Conservation (phyloP, 2,797 vertebrate genomes). For the Sus cebifrons region DNA sequence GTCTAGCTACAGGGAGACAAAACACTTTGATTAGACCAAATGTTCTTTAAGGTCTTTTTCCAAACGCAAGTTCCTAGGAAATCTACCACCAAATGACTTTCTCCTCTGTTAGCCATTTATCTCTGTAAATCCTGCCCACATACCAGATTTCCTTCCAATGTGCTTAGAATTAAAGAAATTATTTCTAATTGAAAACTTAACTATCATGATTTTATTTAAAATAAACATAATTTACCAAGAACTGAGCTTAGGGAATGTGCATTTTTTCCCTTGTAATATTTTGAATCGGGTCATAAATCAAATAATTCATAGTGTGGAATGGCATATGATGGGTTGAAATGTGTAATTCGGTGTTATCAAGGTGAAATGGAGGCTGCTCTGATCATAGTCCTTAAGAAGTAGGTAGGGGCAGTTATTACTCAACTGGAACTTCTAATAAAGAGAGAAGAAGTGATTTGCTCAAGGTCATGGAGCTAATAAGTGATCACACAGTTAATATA, state of each 20-base stretch:
- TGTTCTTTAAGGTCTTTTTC: constrained; percentile 63
- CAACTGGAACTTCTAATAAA: neutral
- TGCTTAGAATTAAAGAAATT: constrained; percentile 74
- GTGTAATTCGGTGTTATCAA: neutral
- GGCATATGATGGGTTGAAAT: neutral
- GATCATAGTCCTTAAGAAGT: neutral
- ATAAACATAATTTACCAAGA: constrained; percentile 59
- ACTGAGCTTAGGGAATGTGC: neutral
- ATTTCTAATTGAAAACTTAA: constrained; percentile 71
- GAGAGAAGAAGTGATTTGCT: constrained; percentile 56
- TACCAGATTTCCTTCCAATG: constrained; percentile 66
- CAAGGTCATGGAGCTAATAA: constrained; percentile 20
- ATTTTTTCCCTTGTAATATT: constrained; percentile 4
- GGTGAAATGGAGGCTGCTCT: neutral
- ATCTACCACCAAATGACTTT: constrained; percentile 66
- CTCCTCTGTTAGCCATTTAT: constrained; percentile 52
- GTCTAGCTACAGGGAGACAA: neutral
- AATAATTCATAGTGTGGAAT: constrained; percentile 23
- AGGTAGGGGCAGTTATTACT: neutral
- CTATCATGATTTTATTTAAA: constrained; percentile 64
- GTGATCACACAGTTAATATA: neutral
- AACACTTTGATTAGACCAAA: constrained; percentile 44
- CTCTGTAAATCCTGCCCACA: constrained; percentile 57
- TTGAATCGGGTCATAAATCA: constrained; percentile 59
- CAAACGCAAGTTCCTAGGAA: constrained; percentile 66